Conservation (phyloP, 1,140 invertebrate species). For the Acyrthosiphon pisum region DNA sequence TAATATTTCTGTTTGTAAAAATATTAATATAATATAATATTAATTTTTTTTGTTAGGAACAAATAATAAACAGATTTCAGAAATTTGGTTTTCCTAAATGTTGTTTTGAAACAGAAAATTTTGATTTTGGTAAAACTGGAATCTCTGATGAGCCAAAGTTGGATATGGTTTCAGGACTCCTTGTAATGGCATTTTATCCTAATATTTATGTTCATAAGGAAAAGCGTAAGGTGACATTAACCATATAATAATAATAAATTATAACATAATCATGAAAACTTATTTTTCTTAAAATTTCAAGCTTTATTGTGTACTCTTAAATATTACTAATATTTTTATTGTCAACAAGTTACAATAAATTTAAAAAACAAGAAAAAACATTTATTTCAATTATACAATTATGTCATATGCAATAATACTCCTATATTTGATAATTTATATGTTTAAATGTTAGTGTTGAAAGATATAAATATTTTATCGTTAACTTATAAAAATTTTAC, state of each 20-base stretch:
- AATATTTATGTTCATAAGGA: constrained; percentile 96
- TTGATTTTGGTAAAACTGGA: constrained; percentile 68
- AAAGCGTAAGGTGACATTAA: constrained; percentile 78
- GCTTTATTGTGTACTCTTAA: neutral
- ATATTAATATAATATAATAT: neutral
- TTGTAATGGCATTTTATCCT: constrained; percentile 92
- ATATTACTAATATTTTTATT: neutral
- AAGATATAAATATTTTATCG: neutral
- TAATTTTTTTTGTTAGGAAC: constrained; percentile 68
- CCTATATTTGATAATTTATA: neutral
- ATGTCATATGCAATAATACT: neutral
- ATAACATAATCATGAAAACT: neutral
- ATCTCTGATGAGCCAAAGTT: constrained; percentile 77
- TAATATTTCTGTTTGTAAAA: neutral
- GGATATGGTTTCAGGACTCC: constrained; percentile 83
- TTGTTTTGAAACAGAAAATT: constrained; percentile 75
- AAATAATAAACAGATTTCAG: constrained; percentile 83
- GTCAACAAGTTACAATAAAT: neutral
- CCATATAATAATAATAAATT: neutral
- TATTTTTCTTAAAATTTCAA: neutral
- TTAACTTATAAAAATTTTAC: neutral
- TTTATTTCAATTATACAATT: neutral
- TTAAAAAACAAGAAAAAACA: neutral
- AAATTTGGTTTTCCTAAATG: constrained; percentile 89
- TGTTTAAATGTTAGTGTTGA: neutral